Evolutionary conservation across 92 coral and sea anemone species (phyloP), one percentile per base, ranked within the genome.

Genomic region (Palythoa grandis): DNA sequence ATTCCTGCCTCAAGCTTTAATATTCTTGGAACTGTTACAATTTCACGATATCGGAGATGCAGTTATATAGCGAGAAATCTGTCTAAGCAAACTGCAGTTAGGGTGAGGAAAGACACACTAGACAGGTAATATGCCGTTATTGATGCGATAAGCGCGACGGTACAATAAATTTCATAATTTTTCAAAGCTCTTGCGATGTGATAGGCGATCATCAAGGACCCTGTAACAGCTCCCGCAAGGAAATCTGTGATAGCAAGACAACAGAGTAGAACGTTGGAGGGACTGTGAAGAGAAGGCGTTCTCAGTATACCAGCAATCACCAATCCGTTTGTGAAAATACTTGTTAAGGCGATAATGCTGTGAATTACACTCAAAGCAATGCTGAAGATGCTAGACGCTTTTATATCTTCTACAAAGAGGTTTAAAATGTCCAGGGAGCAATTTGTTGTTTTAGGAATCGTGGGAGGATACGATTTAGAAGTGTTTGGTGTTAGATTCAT

Each of bases 351-450:
- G 1, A 29, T 29, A 29, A 29, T 29, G 35, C 1, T 29, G 35
- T 29, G 35, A 29, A 29, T 29, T 29, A 29, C 70, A 19, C 57
- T 7, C 0, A 52, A 53, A n/a, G 22, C 68, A 57, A 77, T 77
- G 68, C 82, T 54, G 69, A 77, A 53, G 50, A 10, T 53, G 22
- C 24, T 12, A 4, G 52, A 17, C 13, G 68, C n/a, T 25, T 77
- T 38, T 0, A 77, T 29, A 56, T 77, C 68, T 56, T 53, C 23
- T 7, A 77, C 47, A 35, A 14, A 20, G 16, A 53, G 68, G 24
- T 77, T 77, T 25, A 77, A 17, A 25, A 77, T 54, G 50, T 77
- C 82, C 68, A 77, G 16, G 5, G 69, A 77, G 82, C 82, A 77
- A 43, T 77, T 56, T 77, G 82, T 77, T 17, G 0, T 35, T 13